Evolutionary conservation across 2,797 vertebrate genomes (phyloP).

Genomic region (Oryzias dopingdopingensis): DNA sequence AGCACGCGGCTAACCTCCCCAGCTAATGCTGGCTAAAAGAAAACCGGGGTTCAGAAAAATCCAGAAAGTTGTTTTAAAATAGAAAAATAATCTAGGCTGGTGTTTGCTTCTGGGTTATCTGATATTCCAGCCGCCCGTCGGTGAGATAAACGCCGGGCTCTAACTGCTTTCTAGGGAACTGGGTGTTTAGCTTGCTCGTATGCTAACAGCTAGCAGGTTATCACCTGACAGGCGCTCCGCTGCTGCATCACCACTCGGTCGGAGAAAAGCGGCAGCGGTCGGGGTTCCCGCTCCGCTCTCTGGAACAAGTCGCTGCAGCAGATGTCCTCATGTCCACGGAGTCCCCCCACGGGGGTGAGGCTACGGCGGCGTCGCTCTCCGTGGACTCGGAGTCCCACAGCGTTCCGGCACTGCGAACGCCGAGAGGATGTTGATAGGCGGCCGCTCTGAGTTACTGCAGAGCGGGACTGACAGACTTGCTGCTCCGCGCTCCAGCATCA

Average conservation of each 20-base stretch:
- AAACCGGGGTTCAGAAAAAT: background rate
- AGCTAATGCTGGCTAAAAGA: constrained; percentile 21
- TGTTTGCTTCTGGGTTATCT: background rate
- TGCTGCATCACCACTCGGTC: constrained; percentile 67
- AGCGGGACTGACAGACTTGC: constrained; percentile 46
- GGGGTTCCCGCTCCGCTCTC: constrained; percentile 41
- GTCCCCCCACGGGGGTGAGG: background rate
- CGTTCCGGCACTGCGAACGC: constrained; percentile 23
- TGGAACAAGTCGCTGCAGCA: constrained; percentile 27
- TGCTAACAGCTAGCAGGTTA: constrained; percentile 50
- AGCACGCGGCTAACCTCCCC: constrained; percentile 40
- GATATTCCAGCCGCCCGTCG: constrained; percentile 2
- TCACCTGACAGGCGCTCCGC: constrained; percentile 26
- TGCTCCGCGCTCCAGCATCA: constrained; percentile 45
- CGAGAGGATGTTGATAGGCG: constrained; percentile 35
- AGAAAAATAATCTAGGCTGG: background rate
- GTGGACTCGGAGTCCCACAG: constrained; percentile 28
- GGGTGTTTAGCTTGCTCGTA: background rate
- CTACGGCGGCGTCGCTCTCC: background rate
- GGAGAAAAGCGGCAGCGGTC: constrained; percentile 52
- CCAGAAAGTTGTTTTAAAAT: background rate
- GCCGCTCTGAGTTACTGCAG: constrained; percentile 55
- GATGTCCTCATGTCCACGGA: constrained; percentile 57
- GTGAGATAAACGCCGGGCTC: constrained; percentile 16
- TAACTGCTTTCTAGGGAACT: background rate